Base-by-base conservation (phyloP, 1,140 invertebrate species). In the Cataglyphis hispanica region DNA sequence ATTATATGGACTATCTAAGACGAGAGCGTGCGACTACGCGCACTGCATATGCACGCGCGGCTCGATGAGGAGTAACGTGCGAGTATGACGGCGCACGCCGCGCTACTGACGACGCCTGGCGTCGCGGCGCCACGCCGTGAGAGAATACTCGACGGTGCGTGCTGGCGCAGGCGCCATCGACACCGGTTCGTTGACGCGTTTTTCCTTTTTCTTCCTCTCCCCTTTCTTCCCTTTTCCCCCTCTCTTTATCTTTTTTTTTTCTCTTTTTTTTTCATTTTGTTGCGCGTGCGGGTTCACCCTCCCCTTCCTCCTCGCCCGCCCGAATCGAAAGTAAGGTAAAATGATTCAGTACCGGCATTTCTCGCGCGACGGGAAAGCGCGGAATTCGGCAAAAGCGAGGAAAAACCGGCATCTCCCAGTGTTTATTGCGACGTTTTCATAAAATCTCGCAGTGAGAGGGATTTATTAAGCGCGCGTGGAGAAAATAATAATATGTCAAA, bases 21-120 rank as follows among this genome's bases (percentile, higher is more conserved):
- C 25, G 58, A 46, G 37, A 87, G 77, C 58, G 86, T 85, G 89
- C 70, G 74, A 37, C 70, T 69, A 58, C 72, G 60, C 87, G 83
- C 70, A 86, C 87, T 87, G 70, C 85, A 89, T 81, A 16, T 67
- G 89, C 72, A 70, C 87, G 89, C 89, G 85, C 85, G 80, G 67
- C 66, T 89, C 70, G n/a, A 74, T 25, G 67, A 78, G 34, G 88
- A 90, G 87, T 87, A 88, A 92, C 93, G 91, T 95, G 94, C 94
- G 94, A 92, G 92, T 93, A 50, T 93, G 90, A 93, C 92, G 94
- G 93, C 94, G 94, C 94, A 94, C 94, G 94, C 93, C 93, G 94
- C 93, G 94, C 93, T 93, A 95, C 94, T 95, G 93, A 92, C 91
- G 93, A 92, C 91, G 93, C 91, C 91, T 88, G 91, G 89, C 90